Percentiles rank a stretch among this genome's conserved stretches.
phyloP scores from a whole-genome alignment of 2,113 vertebrate species.

The cat (Felis catus) region F.catus_Fca126_mat1.0 CM031419.1:191092501-191093000 shows the following conservation, averaged over 20 bases:
- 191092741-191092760: slow-evolving; percentile 56
- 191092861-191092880: slow-evolving; percentile 69
- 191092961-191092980: slow-evolving; percentile 66
- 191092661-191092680: not conserved
- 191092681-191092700: not conserved
- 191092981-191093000: slow-evolving; percentile 78
- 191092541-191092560: not conserved
- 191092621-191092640: not conserved
- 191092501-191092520: not conserved
- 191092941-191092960: slow-evolving; percentile 65
- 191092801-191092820: slow-evolving; percentile 71
- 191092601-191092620: slow-evolving; percentile 38
- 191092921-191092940: slow-evolving; percentile 63
- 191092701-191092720: slow-evolving; percentile 24
- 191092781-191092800: slow-evolving; percentile 60
- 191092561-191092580: not conserved
- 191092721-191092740: not conserved
- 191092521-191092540: not conserved
- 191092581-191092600: not conserved
- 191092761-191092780: too few relatives aligned
- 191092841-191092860: slow-evolving; percentile 67
- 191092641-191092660: not conserved
- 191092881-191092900: slow-evolving; percentile 49
- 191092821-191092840: slow-evolving; percentile 50
- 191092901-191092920: slow-evolving; percentile 27